Evolutionary conservation across 1,140 invertebrate genomes (phyloP).

Genomic region (Diachasmimorpha longicaudata): DNA sequence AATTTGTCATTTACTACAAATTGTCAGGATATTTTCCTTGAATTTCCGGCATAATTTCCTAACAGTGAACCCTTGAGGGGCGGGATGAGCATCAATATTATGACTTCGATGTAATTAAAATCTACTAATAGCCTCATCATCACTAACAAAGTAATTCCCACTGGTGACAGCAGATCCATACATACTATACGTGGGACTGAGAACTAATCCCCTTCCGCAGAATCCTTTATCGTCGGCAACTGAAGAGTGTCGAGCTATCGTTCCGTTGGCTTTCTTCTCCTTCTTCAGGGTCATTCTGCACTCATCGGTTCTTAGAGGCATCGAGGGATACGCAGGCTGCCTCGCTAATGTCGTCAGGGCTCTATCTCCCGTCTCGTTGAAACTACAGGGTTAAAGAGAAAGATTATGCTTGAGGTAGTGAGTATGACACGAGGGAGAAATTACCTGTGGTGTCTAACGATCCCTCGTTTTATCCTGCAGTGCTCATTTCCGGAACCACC

Average conservation of each 20-base stretch:
- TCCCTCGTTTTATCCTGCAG: slow-evolving; percentile 60
- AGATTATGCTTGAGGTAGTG: neutral
- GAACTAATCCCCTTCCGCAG: slow-evolving; percentile 37
- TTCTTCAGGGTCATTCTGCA: slow-evolving; percentile 54
- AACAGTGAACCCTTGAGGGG: neutral
- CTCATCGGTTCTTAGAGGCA: slow-evolving; percentile 57
- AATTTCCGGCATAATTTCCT: neutral
- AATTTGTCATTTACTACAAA: too few relatives aligned
- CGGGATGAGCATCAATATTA: neutral
- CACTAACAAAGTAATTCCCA: slow-evolving; percentile 55
- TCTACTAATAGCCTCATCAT: slow-evolving; percentile 59
- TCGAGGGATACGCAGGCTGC: slow-evolving; percentile 58
- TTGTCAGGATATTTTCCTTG: too few relatives aligned
- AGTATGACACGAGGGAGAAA: slow-evolving; percentile 10
- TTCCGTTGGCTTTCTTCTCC: slow-evolving; percentile 43
- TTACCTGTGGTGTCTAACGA: slow-evolving; percentile 61
- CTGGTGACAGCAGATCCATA: slow-evolving; percentile 52
- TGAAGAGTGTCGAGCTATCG: slow-evolving; percentile 46
- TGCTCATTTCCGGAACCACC: slow-evolving; percentile 54
- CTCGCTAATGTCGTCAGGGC: slow-evolving; percentile 56
- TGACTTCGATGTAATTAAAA: slow-evolving; percentile 44
- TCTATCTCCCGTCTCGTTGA: slow-evolving; percentile 59
- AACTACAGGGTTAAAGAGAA: slow-evolving; percentile 36
- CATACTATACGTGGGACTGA: slow-evolving; percentile 58
- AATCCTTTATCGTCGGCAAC: slow-evolving; percentile 49